Conservation (phyloP, 1,140 invertebrate genomes). For the Nixonia krombeini region DNA sequence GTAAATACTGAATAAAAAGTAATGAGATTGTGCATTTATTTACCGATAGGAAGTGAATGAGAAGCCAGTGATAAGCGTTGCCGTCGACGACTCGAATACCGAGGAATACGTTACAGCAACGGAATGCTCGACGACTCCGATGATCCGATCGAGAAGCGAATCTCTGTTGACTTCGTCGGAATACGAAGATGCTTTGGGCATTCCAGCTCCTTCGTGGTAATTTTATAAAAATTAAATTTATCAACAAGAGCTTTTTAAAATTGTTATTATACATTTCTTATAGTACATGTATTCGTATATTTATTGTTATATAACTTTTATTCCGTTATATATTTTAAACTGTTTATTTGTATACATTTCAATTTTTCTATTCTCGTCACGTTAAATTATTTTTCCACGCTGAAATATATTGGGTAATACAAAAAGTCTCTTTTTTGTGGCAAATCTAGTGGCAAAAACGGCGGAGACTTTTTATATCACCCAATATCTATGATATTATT, state of each 20-base stretch:
- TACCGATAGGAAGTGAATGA: slow-evolving; percentile 1
- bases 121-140: slow-evolving; percentile 76
- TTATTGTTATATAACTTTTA: too few relatives aligned
- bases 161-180: slow-evolving; percentile 79
- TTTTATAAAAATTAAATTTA: slow-evolving; percentile 8
- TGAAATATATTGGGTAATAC: too few relatives aligned
- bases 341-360: too few relatives aligned
- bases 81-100: slow-evolving; percentile 74
- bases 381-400: too few relatives aligned
- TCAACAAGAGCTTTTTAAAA: slow-evolving; percentile 6
- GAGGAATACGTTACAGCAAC: slow-evolving; percentile 81
- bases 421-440: too few relatives aligned
- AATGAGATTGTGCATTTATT: background rate
- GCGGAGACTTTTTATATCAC: too few relatives aligned
- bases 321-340: too few relatives aligned
- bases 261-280: background rate
- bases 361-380: too few relatives aligned
- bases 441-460: too few relatives aligned
- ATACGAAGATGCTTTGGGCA: slow-evolving; percentile 67
- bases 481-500: too few relatives aligned
- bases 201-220: slow-evolving; percentile 22
- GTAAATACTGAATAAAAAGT: too few relatives aligned
- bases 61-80: background rate
- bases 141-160: slow-evolving; percentile 75
- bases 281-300: too few relatives aligned